Evolutionary conservation across 2,113 vertebrate genomes (phyloP), one percentile per base, ranked within the genome.

Genomic region (Stegastes partitus): DNA sequence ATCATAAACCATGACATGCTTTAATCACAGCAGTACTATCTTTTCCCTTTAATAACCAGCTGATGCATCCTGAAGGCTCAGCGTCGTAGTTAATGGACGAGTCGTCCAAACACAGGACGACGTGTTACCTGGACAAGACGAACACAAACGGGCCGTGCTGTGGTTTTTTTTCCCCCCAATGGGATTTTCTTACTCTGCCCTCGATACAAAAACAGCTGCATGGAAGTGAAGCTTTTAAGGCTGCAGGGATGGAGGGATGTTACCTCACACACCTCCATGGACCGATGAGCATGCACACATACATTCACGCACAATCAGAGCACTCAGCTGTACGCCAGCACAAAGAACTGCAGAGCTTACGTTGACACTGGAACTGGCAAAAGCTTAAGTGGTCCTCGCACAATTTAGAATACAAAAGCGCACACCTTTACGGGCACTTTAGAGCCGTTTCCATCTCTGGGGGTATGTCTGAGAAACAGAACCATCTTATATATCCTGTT

Each of bases 21-120:
- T 85, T 68, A 79, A 85, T 87, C 77, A 82, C 58, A 22, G 54
- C 76, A 53, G 44, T 9, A 8, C 51, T 0, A 19, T 56, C 56
- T 55, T 77, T 57, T 58, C 64, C 34, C 57, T 77, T 82, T 89
- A 63, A 68, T 44, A 79, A 73, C 26, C 61, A 55, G 44, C 37
- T 26, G 69, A 65, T 9, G 68, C 66, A 73, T 82, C 56, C 74
- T 80, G 44, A 39, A 79, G 58, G 73, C 84, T 73, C 19, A 3
- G 0, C 58, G 79, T 76, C 72, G 73, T 73, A 64, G 86, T 87
- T 90, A 88, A 87, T 82, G 83, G 82, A 82, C 81, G 77, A 83
- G 58, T 58, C 22, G 65, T 83, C 81, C 64, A 85, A 89, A 85
- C 34, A 42, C 7, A 11, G 69, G 65, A 79, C 67, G 62, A 68